Evolutionary conservation across 2,797 vertebrate genomes (phyloP).

Genomic region (Esox lucius): DNA sequence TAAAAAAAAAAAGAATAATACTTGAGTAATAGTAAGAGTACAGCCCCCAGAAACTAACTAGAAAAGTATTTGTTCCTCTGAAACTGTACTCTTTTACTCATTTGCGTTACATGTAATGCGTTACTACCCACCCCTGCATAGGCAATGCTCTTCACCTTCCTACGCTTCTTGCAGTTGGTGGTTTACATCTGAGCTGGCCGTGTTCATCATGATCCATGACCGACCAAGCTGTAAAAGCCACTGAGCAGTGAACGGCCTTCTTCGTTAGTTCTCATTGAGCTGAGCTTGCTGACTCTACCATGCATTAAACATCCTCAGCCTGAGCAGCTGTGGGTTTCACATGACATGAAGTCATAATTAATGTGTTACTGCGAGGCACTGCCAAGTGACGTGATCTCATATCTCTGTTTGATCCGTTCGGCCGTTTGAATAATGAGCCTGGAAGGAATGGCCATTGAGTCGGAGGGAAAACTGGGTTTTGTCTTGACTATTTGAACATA

Average conservation of each 20-base stretch:
- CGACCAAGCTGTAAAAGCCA: slow-evolving; percentile 12
- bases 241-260: slow-evolving; percentile 26
- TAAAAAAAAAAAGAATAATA: too few relatives aligned
- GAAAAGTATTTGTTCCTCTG: too few relatives aligned
- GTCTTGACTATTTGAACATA: slow-evolving; percentile 47
- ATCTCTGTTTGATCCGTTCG: slow-evolving; percentile 54
- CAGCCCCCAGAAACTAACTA: too few relatives aligned
- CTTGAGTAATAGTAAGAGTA: too few relatives aligned
- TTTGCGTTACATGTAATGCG: too few relatives aligned
- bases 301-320: slow-evolving; percentile 21
- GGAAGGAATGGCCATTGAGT: slow-evolving; percentile 46
- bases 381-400: slow-evolving; percentile 49
- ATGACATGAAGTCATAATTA: slow-evolving; percentile 58
- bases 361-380: slow-evolving; percentile 49
- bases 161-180: slow-evolving; percentile 31
- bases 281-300: slow-evolving; percentile 24
- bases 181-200: slow-evolving; percentile 28
- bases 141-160: not conserved
- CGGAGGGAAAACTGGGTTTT: slow-evolving; percentile 6
- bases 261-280: slow-evolving; percentile 45
- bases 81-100: too few relatives aligned
- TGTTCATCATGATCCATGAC: slow-evolving; percentile 27
- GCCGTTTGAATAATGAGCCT: slow-evolving; percentile 48
- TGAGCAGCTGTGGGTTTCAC: slow-evolving; percentile 63
- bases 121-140: too few relatives aligned